A percentile compares a stretch with the other conserved stretches of the same genome.
Evolutionary conservation across 2,797 vertebrate genomes (phyloP).

Genomic region (Momotus momota): DNA sequence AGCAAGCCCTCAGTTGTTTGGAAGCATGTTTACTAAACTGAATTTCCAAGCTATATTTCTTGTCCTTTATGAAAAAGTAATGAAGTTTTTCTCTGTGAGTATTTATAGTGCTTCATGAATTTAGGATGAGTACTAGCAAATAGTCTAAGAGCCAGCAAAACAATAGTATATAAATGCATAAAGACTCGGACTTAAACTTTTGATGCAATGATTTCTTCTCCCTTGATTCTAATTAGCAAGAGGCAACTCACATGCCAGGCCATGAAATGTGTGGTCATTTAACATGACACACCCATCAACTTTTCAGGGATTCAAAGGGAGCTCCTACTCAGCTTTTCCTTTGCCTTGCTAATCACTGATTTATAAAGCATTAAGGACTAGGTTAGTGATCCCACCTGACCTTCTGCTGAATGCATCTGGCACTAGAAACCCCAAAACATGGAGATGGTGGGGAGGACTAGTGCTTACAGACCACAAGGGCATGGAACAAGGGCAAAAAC

Average conservation of each 20-base stretch:
- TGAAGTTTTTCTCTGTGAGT: conserved; percentile 24
- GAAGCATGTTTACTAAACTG: conserved; percentile 12
- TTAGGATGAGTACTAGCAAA: conserved; percentile 46
- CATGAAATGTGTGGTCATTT: not conserved
- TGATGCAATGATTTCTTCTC: not conserved
- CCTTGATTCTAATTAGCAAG: not conserved
- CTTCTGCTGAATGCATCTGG: not conserved
- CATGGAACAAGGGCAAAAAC: not conserved
- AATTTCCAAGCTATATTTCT: conserved; percentile 26
- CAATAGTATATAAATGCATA: conserved; percentile 35
- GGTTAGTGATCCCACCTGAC: not conserved
- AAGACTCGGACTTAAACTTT: not conserved
- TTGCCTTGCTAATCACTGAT: not conserved
- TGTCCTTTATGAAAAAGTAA: conserved; percentile 73
- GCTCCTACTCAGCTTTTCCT: not conserved
- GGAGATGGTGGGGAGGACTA: not conserved
- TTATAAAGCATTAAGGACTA: not conserved
- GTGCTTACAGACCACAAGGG: accelerated
- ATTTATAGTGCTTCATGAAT: conserved; percentile 73
- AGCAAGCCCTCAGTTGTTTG: conserved; percentile 12
- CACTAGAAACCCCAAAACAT: not conserved
- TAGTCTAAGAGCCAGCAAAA: conserved; percentile 23
- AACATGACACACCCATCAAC: not conserved
- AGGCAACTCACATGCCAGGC: not conserved
- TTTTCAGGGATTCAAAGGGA: not conserved